These are phyloP conservation scores for Thunnus albacares DNA, from an alignment of 2,797 vertebrate genomes.

Conservation along the genomic window DNA sequence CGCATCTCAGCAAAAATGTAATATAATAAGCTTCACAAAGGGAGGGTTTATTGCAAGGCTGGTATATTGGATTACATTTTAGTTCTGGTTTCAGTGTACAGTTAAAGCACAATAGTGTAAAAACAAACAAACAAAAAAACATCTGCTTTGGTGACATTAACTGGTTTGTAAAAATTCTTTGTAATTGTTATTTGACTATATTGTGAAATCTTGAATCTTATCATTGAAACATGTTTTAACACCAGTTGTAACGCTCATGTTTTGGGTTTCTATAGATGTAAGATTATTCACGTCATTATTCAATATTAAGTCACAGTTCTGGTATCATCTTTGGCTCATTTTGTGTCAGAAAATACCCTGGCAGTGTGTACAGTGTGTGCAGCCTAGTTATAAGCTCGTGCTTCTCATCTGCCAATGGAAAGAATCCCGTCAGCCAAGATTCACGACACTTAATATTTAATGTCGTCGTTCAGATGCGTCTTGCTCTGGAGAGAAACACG, in stretches of 20 bases:
- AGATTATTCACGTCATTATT: background rate
- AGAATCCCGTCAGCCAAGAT: conserved; percentile 71
- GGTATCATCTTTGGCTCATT: background rate
- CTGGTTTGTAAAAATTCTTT: background rate
- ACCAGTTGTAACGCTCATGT: background rate
- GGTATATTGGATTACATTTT: conserved; percentile 47
- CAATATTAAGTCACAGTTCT: conserved; percentile 6
- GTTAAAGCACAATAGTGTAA: background rate
- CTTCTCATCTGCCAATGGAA: conserved; percentile 70
- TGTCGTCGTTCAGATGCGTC: conserved; percentile 66
- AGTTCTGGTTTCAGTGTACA: conserved; percentile 32
- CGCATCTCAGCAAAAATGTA: conserved; percentile 55
- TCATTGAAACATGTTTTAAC: background rate
- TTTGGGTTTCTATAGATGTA: background rate
- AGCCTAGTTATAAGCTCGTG: conserved; percentile 48
- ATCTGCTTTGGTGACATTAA: background rate
- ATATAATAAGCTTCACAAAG: conserved; percentile 44
- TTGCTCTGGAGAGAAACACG: conserved; percentile 48
- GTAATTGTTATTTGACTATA: conserved; percentile 4
- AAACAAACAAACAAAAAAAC: background rate
- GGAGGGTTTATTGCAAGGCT: conserved; percentile 30
- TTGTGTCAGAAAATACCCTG: conserved; percentile 27
- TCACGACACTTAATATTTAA: conserved; percentile 82
- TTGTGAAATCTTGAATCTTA: background rate
- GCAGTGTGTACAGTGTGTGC: background rate